These are phyloP conservation scores for Chloroceryle inda DNA, from an alignment of 2,797 vertebrate species.

Conservation along the genomic window DNA sequence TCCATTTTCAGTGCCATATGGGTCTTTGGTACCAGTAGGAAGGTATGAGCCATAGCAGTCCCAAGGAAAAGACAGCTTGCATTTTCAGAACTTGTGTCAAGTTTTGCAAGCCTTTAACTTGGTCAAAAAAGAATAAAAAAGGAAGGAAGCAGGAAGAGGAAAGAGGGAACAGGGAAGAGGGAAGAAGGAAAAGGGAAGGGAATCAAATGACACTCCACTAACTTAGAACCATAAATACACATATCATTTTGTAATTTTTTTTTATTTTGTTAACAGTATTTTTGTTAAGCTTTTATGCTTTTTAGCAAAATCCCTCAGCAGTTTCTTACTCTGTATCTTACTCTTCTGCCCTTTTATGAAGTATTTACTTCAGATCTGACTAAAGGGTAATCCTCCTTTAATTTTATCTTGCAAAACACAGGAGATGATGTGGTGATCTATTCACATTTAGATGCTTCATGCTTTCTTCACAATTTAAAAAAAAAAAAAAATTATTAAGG, in stretches of 20 bases:
- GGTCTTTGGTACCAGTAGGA: slow-evolving; percentile 47
- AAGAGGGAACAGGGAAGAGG: neutral
- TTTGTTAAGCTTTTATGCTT: neutral
- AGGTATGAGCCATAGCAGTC: slow-evolving; percentile 16
- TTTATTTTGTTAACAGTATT: neutral
- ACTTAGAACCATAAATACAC: neutral
- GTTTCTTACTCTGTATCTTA: neutral
- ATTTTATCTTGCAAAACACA: slow-evolving; percentile 2
- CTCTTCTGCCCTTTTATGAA: slow-evolving; percentile 5
- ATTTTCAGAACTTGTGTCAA: slow-evolving; percentile 49
- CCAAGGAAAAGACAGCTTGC: slow-evolving; percentile 36
- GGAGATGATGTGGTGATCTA: neutral
- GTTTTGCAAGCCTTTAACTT: slow-evolving; percentile 29
- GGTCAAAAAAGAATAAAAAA: neutral
- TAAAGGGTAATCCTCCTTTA: neutral
- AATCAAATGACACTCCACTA: slow-evolving; percentile 21
- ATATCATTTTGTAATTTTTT: neutral
- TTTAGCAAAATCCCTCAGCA: neutral
- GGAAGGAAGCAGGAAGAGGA: neutral
- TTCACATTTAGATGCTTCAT: neutral
- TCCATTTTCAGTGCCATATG: slow-evolving; percentile 58
- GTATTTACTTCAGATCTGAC: slow-evolving; percentile 3
- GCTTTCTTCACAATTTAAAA: neutral
- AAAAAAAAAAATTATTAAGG: neutral
- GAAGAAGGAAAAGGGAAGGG: too few species aligned